A percentile compares a stretch with the other conserved stretches of the same genome.
Evolutionary conservation across 2,797 vertebrate species (phyloP).

Genomic region (Gallinago solitaria): DNA sequence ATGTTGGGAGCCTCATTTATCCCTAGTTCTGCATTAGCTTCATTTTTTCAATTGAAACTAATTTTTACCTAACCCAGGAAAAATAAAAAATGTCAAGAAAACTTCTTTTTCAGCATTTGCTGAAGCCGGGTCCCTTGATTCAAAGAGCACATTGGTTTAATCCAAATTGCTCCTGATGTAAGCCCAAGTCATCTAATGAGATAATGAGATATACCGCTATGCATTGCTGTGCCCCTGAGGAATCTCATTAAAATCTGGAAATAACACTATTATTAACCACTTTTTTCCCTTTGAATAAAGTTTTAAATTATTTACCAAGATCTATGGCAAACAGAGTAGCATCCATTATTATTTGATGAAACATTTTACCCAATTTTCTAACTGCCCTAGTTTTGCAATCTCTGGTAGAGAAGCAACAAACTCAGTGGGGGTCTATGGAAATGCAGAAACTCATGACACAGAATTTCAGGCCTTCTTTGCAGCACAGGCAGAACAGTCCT

Average conservation of each 20-base stretch:
- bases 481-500: not conserved
- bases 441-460: not conserved
- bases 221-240: not conserved
- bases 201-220: not conserved
- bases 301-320: not conserved
- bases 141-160: not conserved
- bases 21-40: not conserved
- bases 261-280: not conserved
- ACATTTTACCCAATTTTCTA: not conserved
- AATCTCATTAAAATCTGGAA: not conserved
- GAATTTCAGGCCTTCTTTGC: not conserved
- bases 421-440: not conserved
- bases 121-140: not conserved
- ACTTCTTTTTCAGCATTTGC: not conserved
- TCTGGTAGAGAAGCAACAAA: not conserved
- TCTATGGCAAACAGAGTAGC: not conserved
- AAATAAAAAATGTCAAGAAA: not conserved
- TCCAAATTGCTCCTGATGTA: not conserved
- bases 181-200: not conserved
- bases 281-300: not conserved
- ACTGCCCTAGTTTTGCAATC: not conserved
- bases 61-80: not conserved
- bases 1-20: not conserved
- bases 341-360: not conserved
- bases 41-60: not conserved